Evolutionary conservation across 2,113 vertebrate species (phyloP).

Genomic region (Tautogolabrus adspersus): DNA sequence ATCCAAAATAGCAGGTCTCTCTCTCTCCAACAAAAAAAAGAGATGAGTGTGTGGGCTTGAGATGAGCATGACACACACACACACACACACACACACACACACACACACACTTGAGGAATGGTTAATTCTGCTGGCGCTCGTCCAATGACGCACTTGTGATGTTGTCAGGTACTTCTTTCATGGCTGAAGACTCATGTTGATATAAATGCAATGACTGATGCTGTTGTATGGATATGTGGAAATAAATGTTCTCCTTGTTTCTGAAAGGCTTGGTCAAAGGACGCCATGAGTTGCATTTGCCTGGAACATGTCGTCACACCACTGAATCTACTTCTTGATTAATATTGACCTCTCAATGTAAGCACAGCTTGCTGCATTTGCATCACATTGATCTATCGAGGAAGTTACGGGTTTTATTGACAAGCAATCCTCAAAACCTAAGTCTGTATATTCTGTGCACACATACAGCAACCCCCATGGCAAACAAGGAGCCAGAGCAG

Average conservation of each 20-base stretch:
- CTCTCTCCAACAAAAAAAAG: conserved; percentile 1
- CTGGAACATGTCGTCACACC: not conserved
- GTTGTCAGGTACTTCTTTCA: conserved; percentile 26
- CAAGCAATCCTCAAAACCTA: not conserved
- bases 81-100: conserved; percentile 10
- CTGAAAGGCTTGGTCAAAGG: not conserved
- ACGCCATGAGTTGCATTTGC: not conserved
- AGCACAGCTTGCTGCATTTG: conserved; percentile 2
- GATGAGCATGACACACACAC: conserved; percentile 3
- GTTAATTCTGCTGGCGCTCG: conserved; percentile 16
- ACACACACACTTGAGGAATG: conserved; percentile 9
- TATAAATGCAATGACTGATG: not conserved
- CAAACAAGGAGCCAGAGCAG: no score
- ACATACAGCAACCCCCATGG: no score
- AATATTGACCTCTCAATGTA: conserved; percentile 6
- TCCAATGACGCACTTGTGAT: conserved; percentile 6
- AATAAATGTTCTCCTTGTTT: not conserved
- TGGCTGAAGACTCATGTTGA: not conserved
- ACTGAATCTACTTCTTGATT: not conserved
- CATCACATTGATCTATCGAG: conserved; percentile 1
- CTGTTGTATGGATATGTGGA: not conserved
- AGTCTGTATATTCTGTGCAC: no score
- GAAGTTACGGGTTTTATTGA: not conserved
- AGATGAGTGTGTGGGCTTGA: not conserved
- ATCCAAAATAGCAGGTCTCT: conserved; percentile 53